A percentile compares a stretch with the other conserved stretches of the same genome.
phyloP scores from a whole-genome alignment of 2,888 invertebrate species.

The Sphaeridia pumilis region DNA sequence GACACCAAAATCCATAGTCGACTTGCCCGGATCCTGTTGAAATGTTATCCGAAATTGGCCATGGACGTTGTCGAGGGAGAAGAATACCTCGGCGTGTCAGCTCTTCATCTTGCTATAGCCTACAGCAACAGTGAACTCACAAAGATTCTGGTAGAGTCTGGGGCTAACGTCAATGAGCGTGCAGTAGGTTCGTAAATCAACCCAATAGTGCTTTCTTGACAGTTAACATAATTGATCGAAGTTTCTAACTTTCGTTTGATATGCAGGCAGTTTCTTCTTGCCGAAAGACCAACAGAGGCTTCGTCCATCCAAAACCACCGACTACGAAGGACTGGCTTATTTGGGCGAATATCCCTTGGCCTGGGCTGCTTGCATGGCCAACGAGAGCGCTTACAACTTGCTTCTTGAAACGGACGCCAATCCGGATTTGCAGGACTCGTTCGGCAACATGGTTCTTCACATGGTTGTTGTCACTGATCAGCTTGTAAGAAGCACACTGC shows the following conservation, averaged over 20 bases:
- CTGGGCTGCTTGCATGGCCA: conserved; percentile 90
- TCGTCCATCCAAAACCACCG: conserved; percentile 66
- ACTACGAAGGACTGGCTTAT: conserved; percentile 94
- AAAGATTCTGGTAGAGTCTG: conserved; percentile 80
- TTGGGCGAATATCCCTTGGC: conserved; percentile 93
- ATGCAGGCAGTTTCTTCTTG: conserved; percentile 74
- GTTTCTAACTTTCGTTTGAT: background rate
- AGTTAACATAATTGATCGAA: too few relatives aligned
- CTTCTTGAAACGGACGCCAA: conserved; percentile 83
- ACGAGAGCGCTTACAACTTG: conserved; percentile 93
- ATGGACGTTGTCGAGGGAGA: conserved; percentile 94
- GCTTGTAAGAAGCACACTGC: too few relatives aligned
- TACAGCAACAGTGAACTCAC: conserved; percentile 92
- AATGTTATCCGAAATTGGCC: conserved; percentile 79
- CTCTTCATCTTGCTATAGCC: conserved; percentile 89
- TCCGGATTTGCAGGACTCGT: conserved; percentile 90
- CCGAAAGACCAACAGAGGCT: conserved; percentile 84
- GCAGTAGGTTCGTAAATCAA: too few relatives aligned
- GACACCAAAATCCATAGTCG: conserved; percentile 72
- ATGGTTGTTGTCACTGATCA: conserved; percentile 99
- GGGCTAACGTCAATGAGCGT: conserved; percentile 81
- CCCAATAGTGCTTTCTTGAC: too few relatives aligned
- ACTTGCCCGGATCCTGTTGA: conserved; percentile 75
- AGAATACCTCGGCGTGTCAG: conserved; percentile 90
- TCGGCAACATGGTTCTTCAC: conserved; percentile 97